A percentile compares a stretch with the other conserved stretches of the same genome.
phyloP scores from a whole-genome alignment of 2,113 vertebrate genomes.

The Aplodontia rufa region DNA sequence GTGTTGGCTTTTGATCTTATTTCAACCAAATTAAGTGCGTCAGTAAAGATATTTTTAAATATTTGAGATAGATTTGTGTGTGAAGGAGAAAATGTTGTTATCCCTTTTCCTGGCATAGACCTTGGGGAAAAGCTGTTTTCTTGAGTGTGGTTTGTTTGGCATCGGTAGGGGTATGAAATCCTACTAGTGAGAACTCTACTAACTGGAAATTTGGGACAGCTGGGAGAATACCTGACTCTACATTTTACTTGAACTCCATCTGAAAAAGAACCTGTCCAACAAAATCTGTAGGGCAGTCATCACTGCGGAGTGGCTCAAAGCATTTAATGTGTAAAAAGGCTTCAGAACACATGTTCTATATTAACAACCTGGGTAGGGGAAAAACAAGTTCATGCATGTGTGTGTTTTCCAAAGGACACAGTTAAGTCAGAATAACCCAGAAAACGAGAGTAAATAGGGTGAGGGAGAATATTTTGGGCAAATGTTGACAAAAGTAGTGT shows the following conservation, averaged over 20 bases:
- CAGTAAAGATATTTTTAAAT: not conserved
- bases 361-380: not conserved
- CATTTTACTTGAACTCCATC: not conserved
- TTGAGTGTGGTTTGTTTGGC: not conserved
- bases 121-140: not conserved
- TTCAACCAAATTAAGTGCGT: not conserved
- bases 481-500: not conserved
- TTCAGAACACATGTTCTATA: not conserved
- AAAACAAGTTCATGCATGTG: not conserved
- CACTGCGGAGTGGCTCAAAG: not conserved
- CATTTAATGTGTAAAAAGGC: not conserved
- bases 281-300: not conserved
- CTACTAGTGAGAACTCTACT: not conserved
- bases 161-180: not conserved
- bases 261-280: not conserved
- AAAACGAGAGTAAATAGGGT: not conserved
- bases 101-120: not conserved
- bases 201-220: not conserved
- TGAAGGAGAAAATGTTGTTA: not conserved
- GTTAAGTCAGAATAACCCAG: not conserved
- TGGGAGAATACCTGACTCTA: not conserved
- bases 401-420: slow-evolving; percentile 21
- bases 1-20: not conserved
- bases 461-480: not conserved
- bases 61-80: not conserved